Evolutionary conservation across 2,797 vertebrate species (phyloP).

Genomic region (Galagoides demidoff): DNA sequence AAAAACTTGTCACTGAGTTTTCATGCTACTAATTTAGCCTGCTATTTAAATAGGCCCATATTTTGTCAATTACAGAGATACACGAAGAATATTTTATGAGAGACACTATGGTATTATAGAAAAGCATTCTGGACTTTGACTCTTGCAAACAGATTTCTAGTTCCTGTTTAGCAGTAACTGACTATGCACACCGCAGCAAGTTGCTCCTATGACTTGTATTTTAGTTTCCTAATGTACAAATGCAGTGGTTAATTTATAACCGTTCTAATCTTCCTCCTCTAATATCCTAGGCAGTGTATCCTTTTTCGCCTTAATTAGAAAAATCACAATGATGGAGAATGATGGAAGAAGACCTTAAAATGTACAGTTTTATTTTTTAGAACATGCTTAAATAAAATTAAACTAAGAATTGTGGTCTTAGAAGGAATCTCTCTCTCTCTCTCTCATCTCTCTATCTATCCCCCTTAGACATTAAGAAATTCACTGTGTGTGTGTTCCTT

Average conservation of each 20-base stretch:
- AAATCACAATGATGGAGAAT: slow-evolving; percentile 17
- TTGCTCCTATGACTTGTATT: not conserved
- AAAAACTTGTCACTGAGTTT: not conserved
- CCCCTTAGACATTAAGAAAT: slow-evolving; percentile 56
- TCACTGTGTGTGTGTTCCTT: slow-evolving; percentile 62
- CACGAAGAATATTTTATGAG: slow-evolving; percentile 55
- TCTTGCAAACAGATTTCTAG: slow-evolving; percentile 35
- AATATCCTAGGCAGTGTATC: not conserved
- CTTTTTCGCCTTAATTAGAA: not conserved
- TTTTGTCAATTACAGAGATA: slow-evolving; percentile 54
- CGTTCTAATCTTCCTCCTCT: not conserved
- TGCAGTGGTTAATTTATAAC: not conserved
- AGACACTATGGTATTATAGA: slow-evolving; percentile 58
- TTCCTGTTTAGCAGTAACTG: not conserved
- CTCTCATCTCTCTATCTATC: not conserved
- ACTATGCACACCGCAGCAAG: not conserved
- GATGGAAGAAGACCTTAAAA: not conserved
- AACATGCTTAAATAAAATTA: slow-evolving; percentile 21
- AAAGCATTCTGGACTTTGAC: slow-evolving; percentile 35
- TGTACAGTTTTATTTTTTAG: slow-evolving; percentile 14
- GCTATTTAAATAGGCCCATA: not conserved
- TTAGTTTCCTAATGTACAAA: not conserved
- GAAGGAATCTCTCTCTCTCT: not conserved
- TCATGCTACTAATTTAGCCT: slow-evolving; percentile 24
- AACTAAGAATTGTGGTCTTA: not conserved